Base-by-base conservation (phyloP, 1,140 invertebrate species). In the Apis cerana region DNA sequence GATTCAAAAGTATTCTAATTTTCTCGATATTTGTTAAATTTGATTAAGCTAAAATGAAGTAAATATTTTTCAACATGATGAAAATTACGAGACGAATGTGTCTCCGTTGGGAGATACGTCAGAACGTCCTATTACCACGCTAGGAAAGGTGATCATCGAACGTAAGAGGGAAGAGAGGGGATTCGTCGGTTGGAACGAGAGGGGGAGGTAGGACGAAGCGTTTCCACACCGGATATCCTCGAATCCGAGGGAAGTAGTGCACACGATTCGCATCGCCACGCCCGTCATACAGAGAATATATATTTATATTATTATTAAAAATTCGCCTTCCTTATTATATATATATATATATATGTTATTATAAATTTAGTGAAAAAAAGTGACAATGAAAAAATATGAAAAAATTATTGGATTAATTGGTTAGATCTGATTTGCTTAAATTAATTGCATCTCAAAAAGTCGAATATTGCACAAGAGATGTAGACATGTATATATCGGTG, bases 211-310 rank as follows among this genome's bases (percentile, higher is more conserved):
- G 92, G 91, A 90, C 90, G 90, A 90, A 92, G 88, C 86, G 85
- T 92, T 93, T 93, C 92, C 91, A 92, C 89, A 91, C 92, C 92
- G 92, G 92, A 93, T 93, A 92, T 93, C 92, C 92, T 93, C 88
- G 33, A 43, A 43, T 43, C 85, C 86, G 88, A 86, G 89, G 86
- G 87, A 91, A 88, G 87, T 88, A 88, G 87, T 91, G 90, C 91
- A 90, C 90, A 89, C 92, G 92, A 92, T 91, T 92, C 88, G 84
- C 85, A 80, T 84, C 81, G 82, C 84, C 87, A 89, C 87, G 82
- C 88, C 88, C 87, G 86, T 50, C 43, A 48, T 23, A 19, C 21
- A 27, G 58, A 54, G 61, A 67, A 62, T 80, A 67, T 69, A 69
- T 75, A 77, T 85, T 83, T 85, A 68, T 77, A 65, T 69, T 74